Evolutionary conservation across 2,888 invertebrate genomes (phyloP).

Genomic region (Rhagium mordax): DNA sequence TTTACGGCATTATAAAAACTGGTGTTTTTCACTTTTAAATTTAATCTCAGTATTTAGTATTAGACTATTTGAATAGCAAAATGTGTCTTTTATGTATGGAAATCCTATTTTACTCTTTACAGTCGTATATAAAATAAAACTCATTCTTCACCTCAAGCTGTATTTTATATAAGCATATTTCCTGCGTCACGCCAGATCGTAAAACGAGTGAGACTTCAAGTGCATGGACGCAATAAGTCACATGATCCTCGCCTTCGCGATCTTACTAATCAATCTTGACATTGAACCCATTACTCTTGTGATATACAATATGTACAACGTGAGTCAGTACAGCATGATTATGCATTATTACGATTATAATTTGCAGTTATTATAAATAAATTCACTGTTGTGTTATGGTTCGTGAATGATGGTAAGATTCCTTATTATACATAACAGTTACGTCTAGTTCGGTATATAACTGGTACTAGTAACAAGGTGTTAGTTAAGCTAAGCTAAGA

Average conservation of each 20-base stretch:
- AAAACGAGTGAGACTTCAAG: slow-evolving; percentile 28
- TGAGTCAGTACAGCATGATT: background rate
- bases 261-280: slow-evolving; percentile 21
- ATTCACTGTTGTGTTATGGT: too few species aligned
- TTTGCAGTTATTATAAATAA: background rate
- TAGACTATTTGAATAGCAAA: too few species aligned
- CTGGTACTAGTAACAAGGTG: too few species aligned
- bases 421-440: too few species aligned
- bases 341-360: background rate
- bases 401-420: too few species aligned
- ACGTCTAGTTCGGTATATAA: too few species aligned
- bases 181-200: background rate
- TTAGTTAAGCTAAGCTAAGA: too few species aligned
- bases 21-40: too few species aligned
- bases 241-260: slow-evolving; percentile 20
- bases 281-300: slow-evolving; percentile 15
- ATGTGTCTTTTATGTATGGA: too few species aligned
- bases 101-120: too few species aligned
- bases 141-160: background rate
- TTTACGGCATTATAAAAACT: too few species aligned
- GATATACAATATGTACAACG: background rate
- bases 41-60: too few species aligned
- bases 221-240: slow-evolving; percentile 31
- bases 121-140: background rate
- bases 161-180: slow-evolving; percentile 4